These are phyloP conservation scores for Monodelphis domestica DNA, from an alignment of 2,797 vertebrate genomes.

Conservation along the genomic window DNA sequence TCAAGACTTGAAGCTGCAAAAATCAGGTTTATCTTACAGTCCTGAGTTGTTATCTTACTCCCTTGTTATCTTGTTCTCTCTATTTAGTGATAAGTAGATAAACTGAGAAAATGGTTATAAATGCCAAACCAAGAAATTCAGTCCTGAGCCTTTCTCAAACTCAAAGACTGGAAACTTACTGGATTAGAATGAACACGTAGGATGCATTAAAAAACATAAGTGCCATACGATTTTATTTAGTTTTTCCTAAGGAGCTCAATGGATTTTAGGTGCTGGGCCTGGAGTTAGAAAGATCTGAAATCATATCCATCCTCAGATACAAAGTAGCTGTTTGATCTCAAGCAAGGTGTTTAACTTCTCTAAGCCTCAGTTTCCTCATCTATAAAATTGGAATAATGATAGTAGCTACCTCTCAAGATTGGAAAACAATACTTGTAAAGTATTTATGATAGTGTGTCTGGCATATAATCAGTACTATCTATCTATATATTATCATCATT, in stretches of 20 bases:
- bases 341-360: not conserved
- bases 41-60: too few species aligned
- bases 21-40: not conserved
- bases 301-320: not conserved
- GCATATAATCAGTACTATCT: not conserved
- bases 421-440: not conserved
- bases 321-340: not conserved
- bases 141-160: not conserved
- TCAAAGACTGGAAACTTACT: not conserved
- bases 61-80: not conserved
- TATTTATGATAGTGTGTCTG: not conserved
- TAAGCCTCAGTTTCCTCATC: not conserved
- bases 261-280: not conserved
- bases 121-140: not conserved
- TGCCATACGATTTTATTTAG: not conserved
- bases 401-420: not conserved
- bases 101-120: not conserved
- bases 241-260: not conserved
- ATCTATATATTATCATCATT: not conserved
- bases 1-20: not conserved
- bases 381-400: not conserved
- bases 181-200: not conserved
- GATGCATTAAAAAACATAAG: not conserved
- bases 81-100: not conserved
- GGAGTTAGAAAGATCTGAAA: not conserved